A percentile compares a stretch with the other conserved stretches of the same genome.
Conservation (phyloP, 2,888 invertebrate genomes). For the Cryptosula pallasiana region DNA sequence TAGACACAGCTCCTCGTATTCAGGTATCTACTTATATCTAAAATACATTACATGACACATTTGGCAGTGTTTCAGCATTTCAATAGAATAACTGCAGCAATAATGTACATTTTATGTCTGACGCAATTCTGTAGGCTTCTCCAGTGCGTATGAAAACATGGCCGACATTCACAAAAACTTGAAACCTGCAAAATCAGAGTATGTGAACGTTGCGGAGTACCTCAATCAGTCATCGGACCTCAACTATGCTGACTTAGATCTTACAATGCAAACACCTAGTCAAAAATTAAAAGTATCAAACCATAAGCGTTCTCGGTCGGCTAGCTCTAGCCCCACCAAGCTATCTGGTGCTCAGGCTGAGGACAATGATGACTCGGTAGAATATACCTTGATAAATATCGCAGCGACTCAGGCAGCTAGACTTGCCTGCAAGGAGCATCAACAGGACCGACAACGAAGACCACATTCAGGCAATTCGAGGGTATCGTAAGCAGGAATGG, state of each 20-base stretch:
- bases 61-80: no score
- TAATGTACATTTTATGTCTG: no score
- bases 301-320: background rate
- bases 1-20: slow-evolving; percentile 5
- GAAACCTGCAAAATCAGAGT: background rate
- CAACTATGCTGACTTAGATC: slow-evolving; percentile 19
- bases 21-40: no score
- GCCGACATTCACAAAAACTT: background rate
- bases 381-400: slow-evolving; percentile 10
- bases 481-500: no score
- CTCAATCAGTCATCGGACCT: background rate
- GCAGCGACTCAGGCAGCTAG: slow-evolving; percentile 11
- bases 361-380: background rate
- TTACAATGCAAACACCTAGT: background rate
- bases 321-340: background rate
- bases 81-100: no score
- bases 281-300: background rate
- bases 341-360: background rate
- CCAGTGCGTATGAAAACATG: slow-evolving; percentile 4
- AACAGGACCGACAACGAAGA: slow-evolving; percentile 1
- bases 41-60: no score
- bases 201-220: background rate
- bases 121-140: background rate
- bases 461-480: no score
- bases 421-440: slow-evolving; percentile 15